Evolutionary conservation across 30 jellyfish, hydroid and myxozoan species (phyloP), one percentile per base, ranked within the genome.

Genomic region (Phacellophora camtschatica): DNA sequence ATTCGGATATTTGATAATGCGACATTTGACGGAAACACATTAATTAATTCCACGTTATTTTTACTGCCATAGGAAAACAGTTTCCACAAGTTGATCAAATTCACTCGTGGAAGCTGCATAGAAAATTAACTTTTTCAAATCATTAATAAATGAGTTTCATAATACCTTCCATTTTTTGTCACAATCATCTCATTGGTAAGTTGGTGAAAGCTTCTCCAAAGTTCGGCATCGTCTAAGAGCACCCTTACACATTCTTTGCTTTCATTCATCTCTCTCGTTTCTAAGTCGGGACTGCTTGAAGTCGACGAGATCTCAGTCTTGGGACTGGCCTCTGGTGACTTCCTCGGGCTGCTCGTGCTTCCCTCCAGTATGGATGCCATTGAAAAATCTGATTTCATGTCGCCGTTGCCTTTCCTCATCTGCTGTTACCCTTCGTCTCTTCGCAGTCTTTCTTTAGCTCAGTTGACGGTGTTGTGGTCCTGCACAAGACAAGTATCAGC

Each of bases 121-220:
- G n/a, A n/a, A n/a, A n/a, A n/a, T n/a, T n/a, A n/a, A n/a, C n/a
- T n/a, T n/a, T n/a, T n/a, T n/a, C n/a, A n/a, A n/a, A n/a, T n/a
- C n/a, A n/a, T 13, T 6, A 16, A 18, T 5, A 18, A 20, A 32
- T 20, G 8, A 24, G 8, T 6, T 13, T 54, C 10, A 30, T 22
- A 84, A 62, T 76, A 94, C 99, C 99, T 82, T 75, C 99, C 99
- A 66, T 88, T 88, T 68, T 89, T 95, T n/a, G 99, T 95, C 79
- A 95, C 99, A 22, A 95, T 95, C 99, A 95, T 95, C 85, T 95
- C 99, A 64, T 95, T 95, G 3, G 97, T 90, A 41, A 88, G 88
- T 31, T 80, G 97, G 41, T 95, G 97, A 53, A 95, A 95, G 72
- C 95, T 89, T 53, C 92, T 69, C 99, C 99, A 95, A 28, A 95